phyloP scores from a whole-genome alignment of 2,797 vertebrate species.

The Chanos chanos region DNA sequence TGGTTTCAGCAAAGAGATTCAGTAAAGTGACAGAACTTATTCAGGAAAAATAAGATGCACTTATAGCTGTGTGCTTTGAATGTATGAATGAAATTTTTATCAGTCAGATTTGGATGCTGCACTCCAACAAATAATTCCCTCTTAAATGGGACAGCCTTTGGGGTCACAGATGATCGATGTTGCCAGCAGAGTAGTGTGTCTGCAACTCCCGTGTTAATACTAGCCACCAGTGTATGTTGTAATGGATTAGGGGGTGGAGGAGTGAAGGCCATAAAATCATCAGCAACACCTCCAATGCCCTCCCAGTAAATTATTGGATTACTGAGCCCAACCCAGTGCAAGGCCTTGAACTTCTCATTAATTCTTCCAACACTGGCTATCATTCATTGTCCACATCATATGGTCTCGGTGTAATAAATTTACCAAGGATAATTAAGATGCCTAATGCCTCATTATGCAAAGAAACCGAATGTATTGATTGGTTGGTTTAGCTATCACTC shows the following conservation, averaged over 20 bases:
- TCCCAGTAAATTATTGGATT: constrained; percentile 19
- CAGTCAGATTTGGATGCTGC: background rate
- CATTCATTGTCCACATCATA: constrained; percentile 16
- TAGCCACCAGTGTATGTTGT: constrained; percentile 17
- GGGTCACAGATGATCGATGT: constrained; percentile 1
- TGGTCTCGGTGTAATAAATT: constrained; percentile 28
- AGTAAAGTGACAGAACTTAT: background rate
- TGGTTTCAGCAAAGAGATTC: too few relatives aligned
- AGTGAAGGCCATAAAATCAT: constrained; percentile 31
- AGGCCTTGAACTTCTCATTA: constrained; percentile 36
- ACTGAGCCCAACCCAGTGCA: background rate
- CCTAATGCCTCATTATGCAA: background rate
- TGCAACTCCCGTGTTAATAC: constrained; percentile 8
- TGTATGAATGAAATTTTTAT: background rate
- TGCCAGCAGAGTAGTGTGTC: background rate
- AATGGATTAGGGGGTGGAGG: constrained; percentile 23
- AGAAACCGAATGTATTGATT: background rate
- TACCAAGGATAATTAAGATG: constrained; percentile 12
- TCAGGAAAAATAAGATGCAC: too few relatives aligned
- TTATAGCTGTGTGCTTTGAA: background rate
- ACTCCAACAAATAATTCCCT: constrained; percentile 1
- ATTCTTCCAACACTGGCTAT: constrained; percentile 6
- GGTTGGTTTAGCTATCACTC: background rate
- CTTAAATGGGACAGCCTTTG: constrained; percentile 8
- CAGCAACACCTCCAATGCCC: constrained; percentile 19